Evolutionary conservation across 1,140 invertebrate species (phyloP).

Genomic region (Phenacoccus solenopsis): DNA sequence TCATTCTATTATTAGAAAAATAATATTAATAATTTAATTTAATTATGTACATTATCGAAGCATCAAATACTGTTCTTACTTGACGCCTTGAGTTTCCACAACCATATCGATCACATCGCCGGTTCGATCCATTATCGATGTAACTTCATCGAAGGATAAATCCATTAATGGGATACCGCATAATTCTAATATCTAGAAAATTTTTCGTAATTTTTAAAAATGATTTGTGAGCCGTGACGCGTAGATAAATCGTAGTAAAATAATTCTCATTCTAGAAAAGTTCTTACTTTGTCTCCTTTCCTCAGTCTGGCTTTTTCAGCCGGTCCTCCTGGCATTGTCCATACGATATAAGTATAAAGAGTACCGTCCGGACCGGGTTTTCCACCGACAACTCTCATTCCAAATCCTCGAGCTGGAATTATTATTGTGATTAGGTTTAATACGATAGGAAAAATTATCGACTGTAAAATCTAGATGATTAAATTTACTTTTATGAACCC

Average conservation of each 20-base stretch:
- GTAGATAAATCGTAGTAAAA: background rate
- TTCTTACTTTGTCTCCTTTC: slow-evolving; percentile 65
- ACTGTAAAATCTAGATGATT: background rate
- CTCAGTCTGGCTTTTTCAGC: slow-evolving; percentile 76
- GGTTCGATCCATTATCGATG: slow-evolving; percentile 65
- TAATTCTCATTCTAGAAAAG: background rate
- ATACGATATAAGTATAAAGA: slow-evolving; percentile 79
- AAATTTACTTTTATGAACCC: slow-evolving; percentile 69
- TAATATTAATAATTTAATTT: background rate
- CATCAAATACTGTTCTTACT: slow-evolving; percentile 35
- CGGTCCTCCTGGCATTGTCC: slow-evolving; percentile 77
- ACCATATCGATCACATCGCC: slow-evolving; percentile 70
- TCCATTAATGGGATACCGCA: slow-evolving; percentile 70
- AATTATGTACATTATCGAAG: background rate
- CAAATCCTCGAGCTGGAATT: slow-evolving; percentile 68
- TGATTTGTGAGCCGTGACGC: background rate
- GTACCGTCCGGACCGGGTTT: slow-evolving; percentile 68
- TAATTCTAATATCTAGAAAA: slow-evolving; percentile 59
- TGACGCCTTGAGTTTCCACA: slow-evolving; percentile 61
- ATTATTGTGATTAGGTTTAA: slow-evolving; percentile 20
- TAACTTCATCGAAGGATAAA: slow-evolving; percentile 78
- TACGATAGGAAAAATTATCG: background rate
- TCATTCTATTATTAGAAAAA: background rate
- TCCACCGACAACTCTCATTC: slow-evolving; percentile 84
- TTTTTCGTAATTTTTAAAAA: no score